Evolutionary conservation across 2,888 invertebrate genomes (phyloP).

Genomic region (Trichopria drosophilae): DNA sequence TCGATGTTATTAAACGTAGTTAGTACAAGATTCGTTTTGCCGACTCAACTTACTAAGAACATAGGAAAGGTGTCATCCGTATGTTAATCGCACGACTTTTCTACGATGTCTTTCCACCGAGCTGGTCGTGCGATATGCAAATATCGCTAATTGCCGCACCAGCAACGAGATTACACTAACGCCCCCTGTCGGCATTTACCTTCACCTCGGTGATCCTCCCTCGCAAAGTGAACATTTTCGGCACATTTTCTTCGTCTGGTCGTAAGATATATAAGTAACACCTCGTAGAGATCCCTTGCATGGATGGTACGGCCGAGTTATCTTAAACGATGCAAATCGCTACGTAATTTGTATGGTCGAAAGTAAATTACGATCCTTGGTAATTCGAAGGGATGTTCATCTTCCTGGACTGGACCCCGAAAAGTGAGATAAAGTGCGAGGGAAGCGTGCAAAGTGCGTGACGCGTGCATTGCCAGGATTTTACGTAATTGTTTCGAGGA

Average conservation of each 20-base stretch:
- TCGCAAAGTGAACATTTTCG: neutral
- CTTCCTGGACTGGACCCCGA: too few species aligned
- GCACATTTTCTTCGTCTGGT: neutral
- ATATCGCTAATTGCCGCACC: slow-evolving; percentile 55
- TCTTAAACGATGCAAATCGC: too few species aligned
- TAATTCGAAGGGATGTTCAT: too few species aligned
- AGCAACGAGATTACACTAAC: slow-evolving; percentile 48
- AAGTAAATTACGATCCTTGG: too few species aligned
- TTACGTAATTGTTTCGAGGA: too few species aligned
- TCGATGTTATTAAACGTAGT: too few species aligned
- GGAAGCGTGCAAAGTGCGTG: too few species aligned
- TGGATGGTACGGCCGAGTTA: slow-evolving; percentile 3
- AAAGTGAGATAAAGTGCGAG: too few species aligned
- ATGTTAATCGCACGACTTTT: slow-evolving; percentile 49
- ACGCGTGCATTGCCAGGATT: too few species aligned
- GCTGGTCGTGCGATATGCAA: slow-evolving; percentile 52
- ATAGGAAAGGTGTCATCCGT: slow-evolving; percentile 49
- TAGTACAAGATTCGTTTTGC: too few species aligned
- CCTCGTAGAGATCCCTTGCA: slow-evolving; percentile 36
- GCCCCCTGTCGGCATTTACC: slow-evolving; percentile 34
- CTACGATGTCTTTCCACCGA: slow-evolving; percentile 28
- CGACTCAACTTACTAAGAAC: too few species aligned
- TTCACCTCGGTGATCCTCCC: slow-evolving; percentile 26
- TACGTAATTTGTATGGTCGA: too few species aligned
- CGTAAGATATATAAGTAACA: slow-evolving; percentile 40